phyloP scores from a whole-genome alignment of 1,140 invertebrate genomes.

The Nasonia longicornis region DNA sequence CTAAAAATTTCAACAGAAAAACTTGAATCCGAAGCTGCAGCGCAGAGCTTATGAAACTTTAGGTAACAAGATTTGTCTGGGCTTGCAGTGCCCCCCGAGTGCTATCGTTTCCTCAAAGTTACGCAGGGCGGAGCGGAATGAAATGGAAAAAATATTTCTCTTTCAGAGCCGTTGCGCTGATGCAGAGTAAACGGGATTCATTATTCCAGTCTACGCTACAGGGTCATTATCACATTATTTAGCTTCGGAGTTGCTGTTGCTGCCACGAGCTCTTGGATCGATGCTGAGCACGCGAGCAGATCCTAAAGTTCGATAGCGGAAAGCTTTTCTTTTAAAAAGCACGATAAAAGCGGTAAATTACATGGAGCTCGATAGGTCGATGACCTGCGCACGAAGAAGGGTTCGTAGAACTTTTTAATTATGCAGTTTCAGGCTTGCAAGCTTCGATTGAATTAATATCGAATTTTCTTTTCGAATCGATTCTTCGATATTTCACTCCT shows the following conservation, averaged over 20 bases:
- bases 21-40: background rate
- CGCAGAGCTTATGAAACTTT: conserved; percentile 5
- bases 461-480: too few species aligned
- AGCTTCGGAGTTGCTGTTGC: background rate
- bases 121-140: background rate
- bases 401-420: background rate
- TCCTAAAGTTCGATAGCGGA: conserved; percentile 5
- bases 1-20: background rate
- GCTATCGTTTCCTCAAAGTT: background rate
- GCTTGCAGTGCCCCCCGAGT: background rate
- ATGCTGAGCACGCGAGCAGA: background rate
- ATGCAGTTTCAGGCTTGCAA: background rate
- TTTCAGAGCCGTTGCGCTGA: background rate
- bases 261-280: background rate
- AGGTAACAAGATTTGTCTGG: background rate
- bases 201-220: background rate
- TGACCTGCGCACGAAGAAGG: background rate
- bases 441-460: background rate
- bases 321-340: background rate
- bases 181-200: background rate
- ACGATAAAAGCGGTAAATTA: background rate
- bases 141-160: conserved; percentile 1
- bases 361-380: background rate
- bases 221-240: conserved; percentile 7
- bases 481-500: background rate